phyloP scores from a whole-genome alignment of 2,888 invertebrate species.

The Linnaemya vulpina region DNA sequence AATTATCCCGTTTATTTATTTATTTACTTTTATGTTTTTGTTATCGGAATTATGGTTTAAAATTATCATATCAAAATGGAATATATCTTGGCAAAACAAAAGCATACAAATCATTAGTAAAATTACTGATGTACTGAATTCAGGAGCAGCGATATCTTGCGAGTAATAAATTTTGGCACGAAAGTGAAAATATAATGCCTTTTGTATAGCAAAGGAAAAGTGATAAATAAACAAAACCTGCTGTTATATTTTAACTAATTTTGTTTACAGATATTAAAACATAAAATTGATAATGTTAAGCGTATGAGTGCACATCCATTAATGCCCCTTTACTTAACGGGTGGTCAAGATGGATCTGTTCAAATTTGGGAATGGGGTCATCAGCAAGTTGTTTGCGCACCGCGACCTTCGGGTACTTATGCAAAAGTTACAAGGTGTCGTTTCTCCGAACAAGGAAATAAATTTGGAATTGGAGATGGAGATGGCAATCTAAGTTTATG shows the following conservation, averaged over 20 bases:
- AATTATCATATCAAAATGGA: too few species aligned
- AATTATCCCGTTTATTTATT: too few species aligned
- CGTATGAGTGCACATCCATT: constrained; percentile 98
- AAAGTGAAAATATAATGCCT: too few species aligned
- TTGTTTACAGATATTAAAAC: constrained; percentile 91
- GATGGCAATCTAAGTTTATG: constrained; percentile 98
- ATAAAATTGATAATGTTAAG: constrained; percentile 96
- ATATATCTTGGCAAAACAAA: too few species aligned
- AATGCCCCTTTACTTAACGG: constrained; percentile 96
- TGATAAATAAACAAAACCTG: too few species aligned
- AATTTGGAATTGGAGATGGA: constrained; percentile 98
- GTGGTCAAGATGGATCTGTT: constrained; percentile 97
- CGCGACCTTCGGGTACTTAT: constrained; percentile 96
- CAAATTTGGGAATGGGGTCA: constrained; percentile 99
- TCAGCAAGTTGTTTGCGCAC: constrained; percentile 93
- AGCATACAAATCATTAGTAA: too few species aligned
- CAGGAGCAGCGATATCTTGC: too few species aligned
- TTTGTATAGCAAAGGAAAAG: too few species aligned
- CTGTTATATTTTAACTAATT: not conserved
- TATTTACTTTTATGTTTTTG: too few species aligned
- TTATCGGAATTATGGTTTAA: too few species aligned
- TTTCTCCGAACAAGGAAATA: constrained; percentile 98
- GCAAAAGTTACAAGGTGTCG: constrained; percentile 97
- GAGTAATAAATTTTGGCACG: too few species aligned
- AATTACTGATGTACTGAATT: too few species aligned